These are phyloP conservation scores for Aleiodes sp. DNA, from an alignment of 1,140 invertebrate genomes.

Conservation along the genomic window DNA sequence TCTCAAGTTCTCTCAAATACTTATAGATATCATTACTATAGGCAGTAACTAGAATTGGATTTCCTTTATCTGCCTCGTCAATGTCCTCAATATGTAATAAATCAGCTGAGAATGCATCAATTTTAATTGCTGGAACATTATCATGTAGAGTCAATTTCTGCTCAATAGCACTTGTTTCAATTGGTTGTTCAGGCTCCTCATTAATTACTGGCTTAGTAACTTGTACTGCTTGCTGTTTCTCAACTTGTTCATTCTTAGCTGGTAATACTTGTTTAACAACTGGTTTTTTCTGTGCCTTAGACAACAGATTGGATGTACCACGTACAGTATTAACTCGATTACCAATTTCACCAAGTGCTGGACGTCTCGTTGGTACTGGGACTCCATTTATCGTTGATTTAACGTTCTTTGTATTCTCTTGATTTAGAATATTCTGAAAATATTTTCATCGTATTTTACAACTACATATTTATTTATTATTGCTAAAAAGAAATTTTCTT, in stretches of 20 bases:
- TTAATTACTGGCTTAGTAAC: slow-evolving; percentile 50
- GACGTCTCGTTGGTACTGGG: slow-evolving; percentile 49
- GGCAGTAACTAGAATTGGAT: slow-evolving; percentile 80
- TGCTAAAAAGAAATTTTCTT: too few species aligned
- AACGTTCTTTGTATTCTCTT: slow-evolving; percentile 58
- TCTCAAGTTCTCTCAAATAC: slow-evolving; percentile 79
- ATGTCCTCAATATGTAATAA: slow-evolving; percentile 70
- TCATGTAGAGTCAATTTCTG: not conserved
- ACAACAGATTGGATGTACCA: slow-evolving; percentile 44
- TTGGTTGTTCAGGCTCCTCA: slow-evolving; percentile 15
- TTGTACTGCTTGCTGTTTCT: slow-evolving; percentile 48
- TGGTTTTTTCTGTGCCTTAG: slow-evolving; percentile 42
- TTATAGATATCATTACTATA: slow-evolving; percentile 88
- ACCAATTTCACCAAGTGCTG: slow-evolving; percentile 61
- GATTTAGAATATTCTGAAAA: slow-evolving; percentile 51
- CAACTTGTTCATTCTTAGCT: slow-evolving; percentile 30
- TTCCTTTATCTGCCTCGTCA: slow-evolving; percentile 78
- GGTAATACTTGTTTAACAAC: slow-evolving; percentile 30
- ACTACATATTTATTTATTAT: slow-evolving; percentile 31
- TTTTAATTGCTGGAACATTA: slow-evolving; percentile 36
- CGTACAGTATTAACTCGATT: slow-evolving; percentile 56
- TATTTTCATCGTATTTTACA: not conserved
- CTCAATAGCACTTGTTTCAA: not conserved
- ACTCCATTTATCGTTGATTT: slow-evolving; percentile 44
- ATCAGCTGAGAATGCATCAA: slow-evolving; percentile 54